Evolutionary conservation across 2,888 invertebrate species (phyloP).

Genomic region (Caenorhabditis sp.): DNA sequence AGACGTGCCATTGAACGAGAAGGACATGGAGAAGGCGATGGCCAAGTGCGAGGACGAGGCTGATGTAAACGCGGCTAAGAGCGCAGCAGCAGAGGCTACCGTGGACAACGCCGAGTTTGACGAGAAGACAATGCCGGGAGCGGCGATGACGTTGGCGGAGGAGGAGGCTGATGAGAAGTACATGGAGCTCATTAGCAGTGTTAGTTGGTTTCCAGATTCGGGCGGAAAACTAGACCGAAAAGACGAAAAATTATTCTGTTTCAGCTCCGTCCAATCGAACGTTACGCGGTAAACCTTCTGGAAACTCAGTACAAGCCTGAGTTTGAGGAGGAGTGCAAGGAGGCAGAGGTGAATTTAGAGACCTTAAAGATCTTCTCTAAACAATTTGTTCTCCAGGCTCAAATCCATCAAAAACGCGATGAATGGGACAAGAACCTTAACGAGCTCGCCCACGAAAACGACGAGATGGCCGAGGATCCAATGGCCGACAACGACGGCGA

Average conservation of each 20-base stretch:
- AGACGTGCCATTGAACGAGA: conserved; percentile 72
- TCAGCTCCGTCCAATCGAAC: conserved; percentile 94
- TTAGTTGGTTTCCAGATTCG: no score
- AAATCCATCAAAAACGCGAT: conserved; percentile 74
- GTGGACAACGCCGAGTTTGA: conserved; percentile 75
- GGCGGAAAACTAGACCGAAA: no score
- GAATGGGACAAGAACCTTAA: conserved; percentile 75
- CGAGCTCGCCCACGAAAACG: conserved; percentile 52
- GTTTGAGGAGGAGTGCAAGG: conserved; percentile 90
- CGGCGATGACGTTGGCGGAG: conserved; percentile 50
- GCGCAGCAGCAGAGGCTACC: conserved; percentile 77
- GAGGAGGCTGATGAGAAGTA: conserved; percentile 74
- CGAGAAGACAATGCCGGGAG: conserved; percentile 44
- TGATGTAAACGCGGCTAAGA: conserved; percentile 80
- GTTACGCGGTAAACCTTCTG: conserved; percentile 94
- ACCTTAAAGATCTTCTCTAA: no score
- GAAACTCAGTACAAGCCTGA: conserved; percentile 91
- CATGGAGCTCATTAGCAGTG: conserved; percentile 70
- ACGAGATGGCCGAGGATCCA: not conserved
- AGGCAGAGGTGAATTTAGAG: conserved; percentile 88
- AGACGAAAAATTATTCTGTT: conserved; percentile 29
- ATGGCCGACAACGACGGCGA: conserved; percentile 11
- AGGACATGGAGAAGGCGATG: conserved; percentile 79
- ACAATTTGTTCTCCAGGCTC: conserved; percentile 70
- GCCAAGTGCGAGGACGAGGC: conserved; percentile 80